Percentiles rank a stretch among this genome's conserved stretches.
These are phyloP conservation scores for Lepidurus couesii DNA, from an alignment of 1,140 invertebrate species.

Conservation along the genomic window DNA sequence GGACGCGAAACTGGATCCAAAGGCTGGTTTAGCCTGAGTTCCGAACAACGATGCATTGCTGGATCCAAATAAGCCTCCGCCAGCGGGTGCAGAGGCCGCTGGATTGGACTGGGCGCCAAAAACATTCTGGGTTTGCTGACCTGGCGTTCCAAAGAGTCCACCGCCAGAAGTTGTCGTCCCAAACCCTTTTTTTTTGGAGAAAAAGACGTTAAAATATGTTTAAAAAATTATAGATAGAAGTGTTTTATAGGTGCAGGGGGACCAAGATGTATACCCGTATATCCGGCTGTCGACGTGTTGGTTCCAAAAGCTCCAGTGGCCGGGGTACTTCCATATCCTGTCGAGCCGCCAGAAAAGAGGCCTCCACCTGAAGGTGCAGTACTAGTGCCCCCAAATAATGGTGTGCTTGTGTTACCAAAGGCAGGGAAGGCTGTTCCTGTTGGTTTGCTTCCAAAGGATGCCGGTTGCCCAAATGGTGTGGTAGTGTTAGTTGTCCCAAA, in stretches of 20 bases:
- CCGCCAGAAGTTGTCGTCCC: constrained; percentile 41
- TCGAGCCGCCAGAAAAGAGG: constrained; percentile 33
- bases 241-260: constrained; percentile 40
- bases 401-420: constrained; percentile 36
- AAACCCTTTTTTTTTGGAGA: constrained; percentile 35
- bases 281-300: constrained; percentile 34
- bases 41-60: constrained; percentile 54
- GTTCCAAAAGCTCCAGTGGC: constrained; percentile 36
- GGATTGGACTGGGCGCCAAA: constrained; percentile 24
- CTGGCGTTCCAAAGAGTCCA: constrained; percentile 49
- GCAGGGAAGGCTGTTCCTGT: constrained; percentile 34
- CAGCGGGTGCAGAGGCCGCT: constrained; percentile 1
- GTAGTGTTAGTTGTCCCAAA: constrained; percentile 36
- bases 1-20: constrained; percentile 49
- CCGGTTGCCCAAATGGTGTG: constrained; percentile 35
- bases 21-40: constrained; percentile 52
- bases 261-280: constrained; percentile 36
- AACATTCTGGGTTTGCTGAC: constrained; percentile 40
- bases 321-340: constrained; percentile 32
- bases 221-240: constrained; percentile 40
- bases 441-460: constrained; percentile 34
- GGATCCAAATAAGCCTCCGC: constrained; percentile 49
- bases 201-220: constrained; percentile 27
- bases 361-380: constrained; percentile 28
- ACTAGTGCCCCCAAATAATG: constrained; percentile 28